Base-by-base conservation (phyloP, 2,888 invertebrate genomes). In the Apocheima hispidaria region DNA sequence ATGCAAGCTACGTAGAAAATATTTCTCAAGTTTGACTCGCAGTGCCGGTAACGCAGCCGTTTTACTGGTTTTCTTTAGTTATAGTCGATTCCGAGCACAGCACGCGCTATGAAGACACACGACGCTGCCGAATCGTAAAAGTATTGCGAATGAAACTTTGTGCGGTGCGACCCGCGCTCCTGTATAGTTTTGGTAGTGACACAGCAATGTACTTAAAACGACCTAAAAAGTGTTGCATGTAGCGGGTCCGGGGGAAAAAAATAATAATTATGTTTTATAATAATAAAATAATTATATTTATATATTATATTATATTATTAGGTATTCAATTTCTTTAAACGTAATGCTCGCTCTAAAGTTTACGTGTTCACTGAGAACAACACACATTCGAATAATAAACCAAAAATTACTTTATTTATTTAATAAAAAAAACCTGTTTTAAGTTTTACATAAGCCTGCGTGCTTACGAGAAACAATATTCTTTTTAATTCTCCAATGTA, bases 181-280 rank as follows among this genome's bases (percentile, higher is more conserved):
- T 64, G 60, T 66, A 66, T 69, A 74, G 71, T 79, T 75, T 70
- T 64, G 66, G 73, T 71, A 74, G 69, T 56, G 73, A 82, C 80
- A 82, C 79, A 70, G 82, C 83, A 82, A 81, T 85, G 85, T 87
- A 84, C 81, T 83, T 82, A 77, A 79, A 81, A 80, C 79, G 79
- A 77, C 79, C 73, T 79, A 80, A 83, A 84, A 83, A 82, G 81
- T 83, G 79, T 70, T 70, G 71, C 70, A 72, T 74, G 73, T 77
- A 77, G 76, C 68, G 69, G 74, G 64, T 71, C 67, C 69, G 74
- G 64, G 72, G 69, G 73, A n/a, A n/a, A n/a, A n/a, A n/a, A n/a
- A n/a, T n/a, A n/a, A n/a, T n/a, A n/a, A n/a, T n/a, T n/a, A n/a
- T n/a, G n/a, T n/a, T n/a, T n/a, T n/a, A n/a, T n/a, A n/a, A n/a